Percentiles rank a stretch among this genome's conserved stretches.
Conservation (phyloP, 2,797 vertebrate species). For the Trichosurus vulpecula region DNA sequence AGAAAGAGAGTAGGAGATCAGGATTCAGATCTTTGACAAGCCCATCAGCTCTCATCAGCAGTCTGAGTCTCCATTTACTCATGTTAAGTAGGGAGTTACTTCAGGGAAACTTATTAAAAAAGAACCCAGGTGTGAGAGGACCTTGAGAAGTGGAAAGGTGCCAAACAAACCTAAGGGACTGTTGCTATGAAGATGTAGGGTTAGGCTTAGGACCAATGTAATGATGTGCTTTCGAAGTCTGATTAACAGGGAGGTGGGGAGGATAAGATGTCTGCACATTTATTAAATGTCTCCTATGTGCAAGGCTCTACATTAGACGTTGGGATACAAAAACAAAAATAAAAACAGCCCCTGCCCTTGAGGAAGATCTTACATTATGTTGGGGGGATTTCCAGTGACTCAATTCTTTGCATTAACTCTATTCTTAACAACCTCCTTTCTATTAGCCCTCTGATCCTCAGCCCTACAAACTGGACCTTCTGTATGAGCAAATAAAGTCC, state of each 20-base stretch:
- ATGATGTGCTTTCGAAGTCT: neutral
- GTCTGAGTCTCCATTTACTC: neutral
- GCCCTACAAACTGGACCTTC: neutral
- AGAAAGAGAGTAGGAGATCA: neutral
- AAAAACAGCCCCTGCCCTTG: neutral
- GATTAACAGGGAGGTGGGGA: neutral
- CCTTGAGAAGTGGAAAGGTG: neutral
- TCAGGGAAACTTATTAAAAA: neutral
- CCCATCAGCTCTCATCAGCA: neutral
- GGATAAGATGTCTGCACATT: neutral
- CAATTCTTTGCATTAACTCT: neutral
- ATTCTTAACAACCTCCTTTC: neutral
- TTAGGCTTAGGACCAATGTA: neutral
- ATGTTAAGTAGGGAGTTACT: neutral
- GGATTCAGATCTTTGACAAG: neutral
- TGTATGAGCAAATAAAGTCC: neutral
- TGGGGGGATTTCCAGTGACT: neutral
- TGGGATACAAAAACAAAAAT: neutral
- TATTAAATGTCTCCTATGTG: conserved; percentile 4
- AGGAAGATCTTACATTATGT: neutral
- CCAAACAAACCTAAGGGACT: neutral
- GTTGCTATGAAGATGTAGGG: neutral
- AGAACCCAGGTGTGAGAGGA: neutral
- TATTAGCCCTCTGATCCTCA: neutral
- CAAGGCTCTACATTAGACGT: neutral